Evolutionary conservation across 2,797 vertebrate species (phyloP), one percentile per base, ranked within the genome.

Genomic region (Scolopax bukidnonensis): DNA sequence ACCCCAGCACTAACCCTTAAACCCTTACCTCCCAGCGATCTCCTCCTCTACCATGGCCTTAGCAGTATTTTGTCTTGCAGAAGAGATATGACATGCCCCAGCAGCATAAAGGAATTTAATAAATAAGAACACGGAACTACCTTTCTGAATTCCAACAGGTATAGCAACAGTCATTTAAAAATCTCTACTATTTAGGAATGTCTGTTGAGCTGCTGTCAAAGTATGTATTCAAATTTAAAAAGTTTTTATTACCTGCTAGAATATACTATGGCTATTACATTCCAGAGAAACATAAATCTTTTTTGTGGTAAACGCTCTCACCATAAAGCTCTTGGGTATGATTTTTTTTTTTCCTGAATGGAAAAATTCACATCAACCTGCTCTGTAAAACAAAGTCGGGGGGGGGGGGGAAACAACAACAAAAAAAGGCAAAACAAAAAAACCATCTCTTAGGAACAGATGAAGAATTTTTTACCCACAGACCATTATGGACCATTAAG

Each of bases 401-500:
- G 28, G 43, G 40, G 1, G 36, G 36, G 36, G 36, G 36, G 36
- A 36, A 50, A 10, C 0, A 23, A 38, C 53, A 27, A 53, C 33
- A 38, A 11, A 32, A 10, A 14, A 27, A 21, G 47, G 21, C 15
- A 59, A 32, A 60, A 65, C 25, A 75, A 64, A 64, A 81, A 47
- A 89, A 63, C 19, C 2, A 50, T 12, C 16, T 87, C 43, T 91
- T 40, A 20, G 61, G n/a, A 92, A 89, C 16, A 91, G 16, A 80
- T 21, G 41, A 93, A 86, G 12, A 84, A 47, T 76, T 84, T 93
- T 93, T 95, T 79, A 89, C 30, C 47, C 63, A 43, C 25, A 89
- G 36, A 73, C 17, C 32, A 83, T 50, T 90, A 84, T 40, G 45
- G 64, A 90, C 23, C 57, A 87, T 69, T 91, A 90, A 36, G 28